Conservation (phyloP, 2,888 invertebrate species). For the Chrysina gloriosa region DNA sequence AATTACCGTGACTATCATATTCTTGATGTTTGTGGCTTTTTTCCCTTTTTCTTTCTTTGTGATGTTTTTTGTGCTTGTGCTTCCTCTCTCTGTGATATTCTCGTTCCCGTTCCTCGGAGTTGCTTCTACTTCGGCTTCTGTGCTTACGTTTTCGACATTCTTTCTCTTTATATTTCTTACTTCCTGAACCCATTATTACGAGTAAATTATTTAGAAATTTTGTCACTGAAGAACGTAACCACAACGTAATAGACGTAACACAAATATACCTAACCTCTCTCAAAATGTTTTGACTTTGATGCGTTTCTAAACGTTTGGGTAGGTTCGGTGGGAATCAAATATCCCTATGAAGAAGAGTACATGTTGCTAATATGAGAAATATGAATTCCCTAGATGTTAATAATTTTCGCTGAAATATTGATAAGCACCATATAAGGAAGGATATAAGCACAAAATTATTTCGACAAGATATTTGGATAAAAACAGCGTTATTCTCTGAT, state of each 20-base stretch:
- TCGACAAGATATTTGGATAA: too few species aligned
- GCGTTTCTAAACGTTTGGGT: constrained; percentile 18
- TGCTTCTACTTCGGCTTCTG: constrained; percentile 70
- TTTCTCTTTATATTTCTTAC: constrained; percentile 75
- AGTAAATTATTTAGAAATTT: constrained; percentile 1
- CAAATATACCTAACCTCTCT: background rate
- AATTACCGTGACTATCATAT: constrained; percentile 70
- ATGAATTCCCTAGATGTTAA: too few species aligned
- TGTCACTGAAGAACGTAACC: background rate
- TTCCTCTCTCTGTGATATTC: constrained; percentile 68
- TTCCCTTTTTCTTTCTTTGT: constrained; percentile 64
- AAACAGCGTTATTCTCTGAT: too few species aligned
- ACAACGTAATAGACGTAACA: background rate
- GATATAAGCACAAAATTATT: too few species aligned
- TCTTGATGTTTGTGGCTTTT: constrained; percentile 56
- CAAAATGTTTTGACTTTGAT: background rate
- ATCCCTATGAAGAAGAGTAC: background rate
- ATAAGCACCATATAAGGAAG: too few species aligned
- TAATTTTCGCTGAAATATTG: too few species aligned
- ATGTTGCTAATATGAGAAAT: too few species aligned
- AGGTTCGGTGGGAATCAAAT: too few species aligned
- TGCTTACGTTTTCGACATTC: constrained; percentile 77
- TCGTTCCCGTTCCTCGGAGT: constrained; percentile 66
- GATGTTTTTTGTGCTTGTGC: constrained; percentile 68
- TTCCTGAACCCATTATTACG: constrained; percentile 73